A percentile compares a stretch with the other conserved stretches of the same genome.
Evolutionary conservation across 2,888 invertebrate genomes (phyloP).

Genomic region (Stegana nigrithorax): DNA sequence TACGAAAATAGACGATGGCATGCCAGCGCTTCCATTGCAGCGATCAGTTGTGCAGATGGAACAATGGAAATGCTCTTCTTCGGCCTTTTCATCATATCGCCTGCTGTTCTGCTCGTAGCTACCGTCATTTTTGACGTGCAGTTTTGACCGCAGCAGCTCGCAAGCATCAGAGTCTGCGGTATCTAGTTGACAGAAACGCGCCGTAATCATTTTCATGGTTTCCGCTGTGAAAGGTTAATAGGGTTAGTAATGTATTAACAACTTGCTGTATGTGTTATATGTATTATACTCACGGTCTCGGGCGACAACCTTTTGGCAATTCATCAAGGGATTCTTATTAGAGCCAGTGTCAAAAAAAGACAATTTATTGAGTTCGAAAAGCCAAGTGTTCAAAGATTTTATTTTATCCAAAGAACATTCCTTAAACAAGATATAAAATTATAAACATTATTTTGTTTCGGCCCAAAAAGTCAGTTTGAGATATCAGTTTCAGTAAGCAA

Average conservation of each 20-base stretch:
- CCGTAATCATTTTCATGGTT: slow-evolving; percentile 55
- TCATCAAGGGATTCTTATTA: slow-evolving; percentile 64
- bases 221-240: slow-evolving; percentile 36
- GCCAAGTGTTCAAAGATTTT: slow-evolving; percentile 64
- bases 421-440: too few species aligned
- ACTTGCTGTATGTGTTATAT: not conserved
- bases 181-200: slow-evolving; percentile 66
- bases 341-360: slow-evolving; percentile 58
- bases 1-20: not conserved
- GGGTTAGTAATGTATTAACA: too few species aligned
- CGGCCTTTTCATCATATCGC: slow-evolving; percentile 32
- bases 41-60: slow-evolving; percentile 60
- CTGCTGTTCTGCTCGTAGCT: slow-evolving; percentile 27
- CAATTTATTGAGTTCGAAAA: slow-evolving; percentile 68
- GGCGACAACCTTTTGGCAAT: slow-evolving; percentile 68
- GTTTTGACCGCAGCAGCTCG: slow-evolving; percentile 55
- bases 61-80: slow-evolving; percentile 59
- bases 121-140: slow-evolving; percentile 37
- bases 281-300: slow-evolving; percentile 59
- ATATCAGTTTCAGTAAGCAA: too few species aligned
- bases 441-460: too few species aligned
- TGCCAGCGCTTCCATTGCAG: slow-evolving; percentile 56
- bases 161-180: slow-evolving; percentile 66
- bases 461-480: too few species aligned
- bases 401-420: slow-evolving; percentile 64